These are phyloP conservation scores for Myotis myotis DNA, from an alignment of 2,797 vertebrate species.

Conservation along the genomic window DNA sequence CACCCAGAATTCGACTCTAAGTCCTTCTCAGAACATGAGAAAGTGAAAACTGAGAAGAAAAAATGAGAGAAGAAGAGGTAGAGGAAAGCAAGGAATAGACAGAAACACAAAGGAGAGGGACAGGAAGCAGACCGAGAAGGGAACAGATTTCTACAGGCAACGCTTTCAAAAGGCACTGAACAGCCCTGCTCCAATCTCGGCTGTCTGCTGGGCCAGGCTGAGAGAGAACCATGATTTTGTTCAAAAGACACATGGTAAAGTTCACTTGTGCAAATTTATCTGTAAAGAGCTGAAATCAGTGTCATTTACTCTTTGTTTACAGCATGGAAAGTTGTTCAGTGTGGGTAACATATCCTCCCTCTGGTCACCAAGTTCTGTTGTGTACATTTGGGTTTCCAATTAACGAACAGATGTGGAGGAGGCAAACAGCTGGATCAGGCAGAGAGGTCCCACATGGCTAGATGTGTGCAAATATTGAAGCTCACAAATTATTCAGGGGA, in stretches of 20 bases:
- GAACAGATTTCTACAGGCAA: too few relatives aligned
- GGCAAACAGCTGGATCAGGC: neutral
- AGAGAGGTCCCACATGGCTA: conserved; percentile 66
- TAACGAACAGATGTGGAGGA: conserved; percentile 59
- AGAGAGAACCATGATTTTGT: neutral
- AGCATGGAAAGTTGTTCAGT: neutral
- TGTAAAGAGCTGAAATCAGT: neutral
- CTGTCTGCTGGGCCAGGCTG: neutral
- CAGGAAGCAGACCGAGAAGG: neutral
- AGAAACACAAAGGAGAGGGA: neutral
- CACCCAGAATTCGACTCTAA: neutral
- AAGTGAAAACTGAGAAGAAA: neutral
- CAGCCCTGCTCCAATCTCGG: neutral
- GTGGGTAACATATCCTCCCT: neutral
- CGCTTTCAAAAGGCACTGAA: neutral
- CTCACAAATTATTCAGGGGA: conserved; percentile 61
- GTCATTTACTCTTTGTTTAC: conserved; percentile 49
- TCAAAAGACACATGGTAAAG: neutral
- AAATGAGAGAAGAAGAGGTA: neutral
- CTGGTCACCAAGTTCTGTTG: neutral
- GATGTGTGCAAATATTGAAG: conserved; percentile 62
- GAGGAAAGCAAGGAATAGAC: neutral
- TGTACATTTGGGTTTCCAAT: conserved; percentile 70
- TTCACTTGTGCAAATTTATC: conserved; percentile 13
- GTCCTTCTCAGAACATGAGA: neutral